Evolutionary conservation across 2,888 invertebrate genomes (phyloP), one percentile per base, ranked within the genome.

Genomic region (Patella ulyssiponensis): DNA sequence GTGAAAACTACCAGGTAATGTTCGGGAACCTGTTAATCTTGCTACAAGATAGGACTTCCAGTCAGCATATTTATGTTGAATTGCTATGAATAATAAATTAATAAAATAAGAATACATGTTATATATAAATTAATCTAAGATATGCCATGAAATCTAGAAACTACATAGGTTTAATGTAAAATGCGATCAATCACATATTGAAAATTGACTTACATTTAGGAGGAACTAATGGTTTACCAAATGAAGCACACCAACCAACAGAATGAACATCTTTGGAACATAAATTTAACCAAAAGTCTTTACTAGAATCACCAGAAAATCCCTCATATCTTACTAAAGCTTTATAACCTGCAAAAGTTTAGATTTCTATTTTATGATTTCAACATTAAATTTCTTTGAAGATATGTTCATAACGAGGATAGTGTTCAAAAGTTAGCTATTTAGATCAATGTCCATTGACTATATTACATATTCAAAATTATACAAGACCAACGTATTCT

Each of bases 211-310:
- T 91, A 94, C 94, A 95, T 91, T 95, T 95, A 15, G 98, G 98
- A 23, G 98, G 98, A 91, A 98, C 98, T 12, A 98, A 93, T 2
- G 98, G 98, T 91, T 98, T 97, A 53, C 97, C 97, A 80, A 97
- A 94, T 0, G 97, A 96, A 4, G 98, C 98, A 93, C 98, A 98
- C 98, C 98, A 99, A 9, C 98, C 98, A 5, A 99, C 98, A 20
- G 97, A 97, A 92, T 98, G 97, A n/a, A 99, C 96, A 90, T 96
- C 95, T 27, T 96, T 95, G 80, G 96, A 96, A 92, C 98, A 97
- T 74, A 99, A 93, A 88, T 98, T 98, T 7, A 98, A 95, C 98
- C 98, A 99, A 92, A 99, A 98, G 92, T 99, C 98, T 91, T 96
- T 96, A 51, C 95, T 94, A 77, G 94, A 93, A 90, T 97, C 96